Evolutionary conservation across 2,888 invertebrate genomes (phyloP), one percentile per base, ranked within the genome.

Genomic region (Elaeidobius kamerunicus): DNA sequence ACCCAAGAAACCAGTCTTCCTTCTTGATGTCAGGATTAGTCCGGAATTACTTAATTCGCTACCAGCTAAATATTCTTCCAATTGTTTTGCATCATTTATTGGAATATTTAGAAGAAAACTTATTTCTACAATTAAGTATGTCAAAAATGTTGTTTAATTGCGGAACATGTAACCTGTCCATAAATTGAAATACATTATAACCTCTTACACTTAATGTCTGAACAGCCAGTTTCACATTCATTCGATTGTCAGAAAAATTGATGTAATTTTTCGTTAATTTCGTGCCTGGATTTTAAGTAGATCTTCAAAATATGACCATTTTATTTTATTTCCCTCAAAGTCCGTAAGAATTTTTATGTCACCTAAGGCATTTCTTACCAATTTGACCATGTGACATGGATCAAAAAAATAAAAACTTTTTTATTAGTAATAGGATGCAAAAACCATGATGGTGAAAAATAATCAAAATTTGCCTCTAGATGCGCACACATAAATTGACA

Each of bases 401-500:
- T 41, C 41, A 23, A 44, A 45, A 59, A 57, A 14, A 52, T 34
- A 19, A 34, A 52, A 36, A 38, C 12, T 34, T 32, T 30, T 30
- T 52, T 39, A 12, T 39, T 34, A 11, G 52, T 34, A 18, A 5
- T 11, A 12, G 35, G 52, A 20, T 52, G 40, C n/a, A 52, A 14
- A 20, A 52, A 46, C 39, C 39, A 46, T 17, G 52, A 41, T 52
- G 34, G 27, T 23, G 40, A 16, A 19, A 35, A 34, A 41, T 32
- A 32, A 16, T 57, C 28, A 23, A 52, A 52, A 42, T 40, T 47
- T 41, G 47, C 52, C n/a, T 42, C 47, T 12, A 47, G 30, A 12
- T 34, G 30, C 2, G 9, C 36, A 34, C 59, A 58, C 59, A 60
- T 61, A 20, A 42, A 46, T 59, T 59, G 3, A 43, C 35, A 12